Percentiles rank a stretch among this genome's conserved stretches.
These are phyloP conservation scores for Strix aluco DNA, from an alignment of 2,113 vertebrate species.

Conservation along the genomic window DNA sequence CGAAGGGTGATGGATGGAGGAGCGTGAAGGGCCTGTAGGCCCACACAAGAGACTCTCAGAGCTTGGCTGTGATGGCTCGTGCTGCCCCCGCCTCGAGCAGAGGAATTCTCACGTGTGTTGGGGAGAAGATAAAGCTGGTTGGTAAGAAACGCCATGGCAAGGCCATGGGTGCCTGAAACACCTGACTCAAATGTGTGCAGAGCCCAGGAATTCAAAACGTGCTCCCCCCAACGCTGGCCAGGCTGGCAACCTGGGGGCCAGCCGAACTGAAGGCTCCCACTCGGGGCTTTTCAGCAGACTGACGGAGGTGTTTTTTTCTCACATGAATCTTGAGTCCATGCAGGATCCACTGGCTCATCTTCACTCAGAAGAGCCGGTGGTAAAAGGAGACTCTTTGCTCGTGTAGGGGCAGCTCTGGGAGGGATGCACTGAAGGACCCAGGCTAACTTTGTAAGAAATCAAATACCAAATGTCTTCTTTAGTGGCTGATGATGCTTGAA, in stretches of 20 bases:
- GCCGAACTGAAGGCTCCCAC: background rate
- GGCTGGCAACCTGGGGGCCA: background rate
- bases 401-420: background rate
- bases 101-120: fast-evolving
- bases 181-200: background rate
- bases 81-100: background rate
- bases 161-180: background rate
- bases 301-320: background rate
- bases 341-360: background rate
- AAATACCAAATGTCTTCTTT: background rate
- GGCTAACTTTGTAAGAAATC: background rate
- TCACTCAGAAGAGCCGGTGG: background rate
- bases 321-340: background rate
- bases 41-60: background rate
- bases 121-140: background rate
- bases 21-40: fast-evolving
- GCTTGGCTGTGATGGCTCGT: background rate
- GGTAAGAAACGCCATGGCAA: background rate
- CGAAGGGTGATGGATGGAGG: background rate
- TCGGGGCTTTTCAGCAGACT: background rate
- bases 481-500: background rate
- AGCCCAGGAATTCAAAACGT: background rate
- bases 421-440: background rate
- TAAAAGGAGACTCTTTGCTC: background rate
- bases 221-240: background rate